phyloP scores from a whole-genome alignment of 2,797 vertebrate species.

The Microtus obscurus region DNA sequence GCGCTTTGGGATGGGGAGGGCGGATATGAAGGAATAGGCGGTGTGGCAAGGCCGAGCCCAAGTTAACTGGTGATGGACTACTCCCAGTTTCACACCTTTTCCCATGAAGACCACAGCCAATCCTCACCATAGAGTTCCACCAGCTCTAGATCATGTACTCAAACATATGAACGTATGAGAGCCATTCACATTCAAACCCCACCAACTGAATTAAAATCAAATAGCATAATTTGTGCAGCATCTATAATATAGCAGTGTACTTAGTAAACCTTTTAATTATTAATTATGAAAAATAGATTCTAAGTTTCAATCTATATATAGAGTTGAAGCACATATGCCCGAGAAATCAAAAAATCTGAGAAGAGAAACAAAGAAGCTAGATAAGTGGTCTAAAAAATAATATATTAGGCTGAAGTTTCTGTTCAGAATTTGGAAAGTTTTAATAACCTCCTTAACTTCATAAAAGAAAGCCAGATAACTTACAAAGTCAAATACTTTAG shows the following conservation, averaged over 20 bases:
- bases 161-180: background rate
- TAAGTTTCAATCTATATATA: background rate
- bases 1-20: accelerated
- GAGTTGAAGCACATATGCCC: background rate
- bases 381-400: background rate
- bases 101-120: background rate
- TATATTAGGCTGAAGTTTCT: background rate
- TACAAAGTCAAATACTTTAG: background rate
- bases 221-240: background rate
- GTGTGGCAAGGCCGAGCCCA: no score
- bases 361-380: background rate
- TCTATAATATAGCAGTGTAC: background rate
- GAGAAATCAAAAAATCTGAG: background rate
- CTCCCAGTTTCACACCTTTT: no score
- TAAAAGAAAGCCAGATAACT: background rate
- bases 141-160: background rate
- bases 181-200: background rate
- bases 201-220: background rate
- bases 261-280: conserved; percentile 2
- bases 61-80: background rate
- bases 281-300: background rate
- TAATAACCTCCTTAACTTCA: background rate
- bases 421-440: background rate
- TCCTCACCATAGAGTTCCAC: background rate
- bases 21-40: accelerated